phyloP scores from a whole-genome alignment of 1,140 invertebrate species.

The Bombus confusus region DNA sequence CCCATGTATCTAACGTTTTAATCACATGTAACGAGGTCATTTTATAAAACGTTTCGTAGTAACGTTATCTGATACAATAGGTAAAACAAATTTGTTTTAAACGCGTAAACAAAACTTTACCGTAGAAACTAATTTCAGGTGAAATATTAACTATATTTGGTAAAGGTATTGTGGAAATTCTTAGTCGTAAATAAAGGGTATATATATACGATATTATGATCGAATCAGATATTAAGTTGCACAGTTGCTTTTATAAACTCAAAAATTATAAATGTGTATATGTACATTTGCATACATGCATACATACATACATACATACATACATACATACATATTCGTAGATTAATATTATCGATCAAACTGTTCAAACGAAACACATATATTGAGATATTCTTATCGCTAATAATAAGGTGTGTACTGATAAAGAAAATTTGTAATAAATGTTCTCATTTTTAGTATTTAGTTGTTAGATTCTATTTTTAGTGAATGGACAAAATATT shows the following conservation, averaged over 20 bases:
- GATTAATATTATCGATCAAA: neutral
- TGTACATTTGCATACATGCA: too few relatives aligned
- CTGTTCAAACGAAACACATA: neutral
- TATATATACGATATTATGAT: constrained; percentile 67
- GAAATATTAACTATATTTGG: neutral
- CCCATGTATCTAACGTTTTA: neutral
- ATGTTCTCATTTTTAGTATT: neutral
- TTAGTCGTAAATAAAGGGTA: constrained; percentile 65
- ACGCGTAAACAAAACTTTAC: neutral
- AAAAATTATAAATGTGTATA: constrained; percentile 54
- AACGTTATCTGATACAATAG: neutral
- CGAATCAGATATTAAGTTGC: constrained; percentile 66
- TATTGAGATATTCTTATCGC: neutral
- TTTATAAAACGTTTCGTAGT: constrained; percentile 3
- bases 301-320: neutral
- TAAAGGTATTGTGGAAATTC: neutral
- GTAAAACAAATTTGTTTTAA: neutral
- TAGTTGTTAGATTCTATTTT: neutral
- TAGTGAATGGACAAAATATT: neutral
- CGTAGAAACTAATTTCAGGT: neutral
- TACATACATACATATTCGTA: constrained; percentile 17
- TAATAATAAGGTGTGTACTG: neutral
- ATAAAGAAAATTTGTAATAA: neutral
- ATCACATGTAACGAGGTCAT: neutral
- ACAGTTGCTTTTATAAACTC: constrained; percentile 68